Evolutionary conservation across 2,797 vertebrate genomes (phyloP), one percentile per base, ranked within the genome.

Genomic region (Ptychadena robeensis): DNA sequence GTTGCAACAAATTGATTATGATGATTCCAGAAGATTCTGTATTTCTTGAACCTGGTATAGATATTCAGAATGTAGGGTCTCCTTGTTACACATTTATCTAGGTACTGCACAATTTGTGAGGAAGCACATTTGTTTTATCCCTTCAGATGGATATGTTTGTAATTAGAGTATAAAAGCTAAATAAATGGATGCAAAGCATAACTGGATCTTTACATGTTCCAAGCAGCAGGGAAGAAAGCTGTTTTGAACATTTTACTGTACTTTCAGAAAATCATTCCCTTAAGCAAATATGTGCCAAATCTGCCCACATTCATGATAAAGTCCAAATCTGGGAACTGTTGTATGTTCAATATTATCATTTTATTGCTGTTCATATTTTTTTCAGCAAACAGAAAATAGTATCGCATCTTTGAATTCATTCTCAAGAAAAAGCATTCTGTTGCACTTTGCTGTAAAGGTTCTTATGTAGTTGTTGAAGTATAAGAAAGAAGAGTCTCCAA

Each of bases 251-350:
- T 74, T 67, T 81, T 31, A 67, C 44, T 22, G 66, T 81, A 37
- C 65, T 73, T 78, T 81, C 38, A 81, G n/a, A 37, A 81, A 57
- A 57, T 68, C 40, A 57, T 22, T 78, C 8, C 37, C 73, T 59
- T 69, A 69, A 79, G 44, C 66, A 72, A 71, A 71, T 63, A 63
- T 72, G 40, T 66, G 35, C 59, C 5, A 78, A 48, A 32, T 65
- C 15, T 65, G 61, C 28, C 37, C 37, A 32, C 18, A 27, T 12
- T 48, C 37, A 59, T 37, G 32, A 68, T 69, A 25, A 57, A 57
- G 18, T 69, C 38, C 40, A 34, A 5, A 10, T 8, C 31, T 28
- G 2, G 22, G 67, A 30, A 27, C 44, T 68, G 31, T 2, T 57
- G 44, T 68, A 57, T 27, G 34, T 69, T 69, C 25, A 35, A 37